Percentiles rank a stretch among this genome's conserved stretches.
These are phyloP conservation scores for Enteromius thamalakanensis DNA, from an alignment of 2,797 vertebrate genomes.

Conservation along the genomic window DNA sequence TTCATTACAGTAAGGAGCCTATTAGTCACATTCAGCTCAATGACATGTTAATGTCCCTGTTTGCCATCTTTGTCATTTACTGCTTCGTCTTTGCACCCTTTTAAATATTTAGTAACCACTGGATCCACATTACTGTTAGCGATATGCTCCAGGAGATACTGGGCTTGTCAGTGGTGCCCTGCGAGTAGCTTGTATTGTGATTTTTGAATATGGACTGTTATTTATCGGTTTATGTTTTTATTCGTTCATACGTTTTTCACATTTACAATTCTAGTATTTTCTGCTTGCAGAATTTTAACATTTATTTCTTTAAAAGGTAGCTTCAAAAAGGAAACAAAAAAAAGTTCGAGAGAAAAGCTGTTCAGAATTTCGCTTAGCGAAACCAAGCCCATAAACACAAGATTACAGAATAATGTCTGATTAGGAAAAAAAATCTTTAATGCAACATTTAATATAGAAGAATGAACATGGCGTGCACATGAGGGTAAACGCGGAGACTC, in stretches of 20 bases:
- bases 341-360: not conserved
- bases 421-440: not conserved
- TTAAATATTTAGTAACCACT: conserved; percentile 87
- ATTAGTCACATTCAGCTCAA: conserved; percentile 79
- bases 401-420: not conserved
- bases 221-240: not conserved
- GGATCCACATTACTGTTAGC: conserved; percentile 83
- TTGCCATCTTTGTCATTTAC: conserved; percentile 86
- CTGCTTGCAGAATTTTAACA: not conserved
- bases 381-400: not conserved
- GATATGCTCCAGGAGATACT: conserved; percentile 69
- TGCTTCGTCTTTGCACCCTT: conserved; percentile 83
- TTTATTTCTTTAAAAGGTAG: not conserved
- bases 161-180: conserved; percentile 65
- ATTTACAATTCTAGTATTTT: not conserved
- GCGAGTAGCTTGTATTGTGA: not conserved
- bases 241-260: not conserved
- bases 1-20: conserved; percentile 83
- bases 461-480: not conserved
- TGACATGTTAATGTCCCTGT: conserved; percentile 85
- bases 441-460: not conserved
- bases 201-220: not conserved
- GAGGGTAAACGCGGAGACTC: conserved; percentile 20
- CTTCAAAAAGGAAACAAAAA: not conserved
- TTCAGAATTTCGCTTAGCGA: not conserved